Conservation (phyloP, 2,113 vertebrate genomes). For the Dryoscopus gambensis region DNA sequence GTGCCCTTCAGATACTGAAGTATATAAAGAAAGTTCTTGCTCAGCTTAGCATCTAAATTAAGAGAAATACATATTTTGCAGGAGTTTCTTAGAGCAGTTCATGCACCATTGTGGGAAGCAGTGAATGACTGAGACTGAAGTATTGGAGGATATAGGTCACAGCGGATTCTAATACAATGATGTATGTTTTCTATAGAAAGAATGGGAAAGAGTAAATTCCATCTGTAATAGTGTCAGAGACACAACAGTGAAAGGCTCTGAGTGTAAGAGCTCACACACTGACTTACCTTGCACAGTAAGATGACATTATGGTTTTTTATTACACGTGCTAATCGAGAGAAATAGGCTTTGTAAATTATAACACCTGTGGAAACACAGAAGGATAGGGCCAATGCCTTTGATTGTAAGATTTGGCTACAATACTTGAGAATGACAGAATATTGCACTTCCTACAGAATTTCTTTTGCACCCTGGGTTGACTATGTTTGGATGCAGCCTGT, state of each 20-base stretch:
- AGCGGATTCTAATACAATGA: neutral
- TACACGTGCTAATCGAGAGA: neutral
- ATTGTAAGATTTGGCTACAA: neutral
- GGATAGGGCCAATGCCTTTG: neutral
- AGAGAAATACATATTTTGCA: neutral
- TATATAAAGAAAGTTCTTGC: neutral
- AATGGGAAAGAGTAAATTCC: neutral
- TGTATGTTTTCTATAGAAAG: neutral
- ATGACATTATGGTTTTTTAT: neutral
- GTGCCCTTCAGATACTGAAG: neutral
- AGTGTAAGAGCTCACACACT: neutral
- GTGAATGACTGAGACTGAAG: neutral
- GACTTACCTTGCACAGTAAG: neutral
- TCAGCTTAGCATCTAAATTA: neutral
- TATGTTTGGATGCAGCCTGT: neutral
- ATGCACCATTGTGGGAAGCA: neutral
- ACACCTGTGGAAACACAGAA: neutral
- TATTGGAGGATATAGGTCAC: neutral
- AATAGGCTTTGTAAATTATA: neutral
- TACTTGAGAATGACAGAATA: neutral
- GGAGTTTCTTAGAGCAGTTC: neutral
- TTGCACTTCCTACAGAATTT: neutral
- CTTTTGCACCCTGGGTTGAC: neutral
- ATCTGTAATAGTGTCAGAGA: neutral
- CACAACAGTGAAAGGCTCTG: neutral